Conservation (phyloP, 2,113 vertebrate genomes). For the Entelurus aequoreus region DNA sequence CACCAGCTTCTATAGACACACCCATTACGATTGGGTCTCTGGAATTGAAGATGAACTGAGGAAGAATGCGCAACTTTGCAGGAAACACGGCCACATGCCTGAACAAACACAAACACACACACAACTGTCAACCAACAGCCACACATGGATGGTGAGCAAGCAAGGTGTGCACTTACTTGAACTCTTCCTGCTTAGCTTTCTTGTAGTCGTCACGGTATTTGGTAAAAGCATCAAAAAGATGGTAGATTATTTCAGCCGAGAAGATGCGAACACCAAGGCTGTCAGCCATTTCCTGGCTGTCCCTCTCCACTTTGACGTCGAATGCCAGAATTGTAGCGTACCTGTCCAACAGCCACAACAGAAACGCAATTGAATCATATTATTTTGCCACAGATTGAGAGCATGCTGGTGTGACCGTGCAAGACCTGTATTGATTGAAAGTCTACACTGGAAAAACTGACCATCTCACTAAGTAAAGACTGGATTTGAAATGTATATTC, state of each 20-base stretch:
- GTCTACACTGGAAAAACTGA: too few species aligned
- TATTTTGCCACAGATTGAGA: too few species aligned
- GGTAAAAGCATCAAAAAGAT: slow-evolving; percentile 96
- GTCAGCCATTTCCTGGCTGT: slow-evolving; percentile 97
- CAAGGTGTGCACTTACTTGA: slow-evolving; percentile 70
- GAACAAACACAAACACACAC: not conserved
- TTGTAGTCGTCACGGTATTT: slow-evolving; percentile 98
- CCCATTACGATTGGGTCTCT: slow-evolving; percentile 98
- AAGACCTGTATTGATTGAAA: too few species aligned
- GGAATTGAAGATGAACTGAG: slow-evolving; percentile 98
- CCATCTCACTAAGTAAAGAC: too few species aligned
- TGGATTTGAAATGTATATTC: too few species aligned
- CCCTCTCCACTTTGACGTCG: slow-evolving; percentile 92
- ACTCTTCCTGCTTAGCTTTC: slow-evolving; percentile 98
- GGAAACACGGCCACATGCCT: slow-evolving; percentile 95
- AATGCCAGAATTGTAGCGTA: slow-evolving; percentile 94
- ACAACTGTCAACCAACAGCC: not conserved
- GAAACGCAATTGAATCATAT: not conserved
- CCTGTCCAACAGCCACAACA: slow-evolving; percentile 52
- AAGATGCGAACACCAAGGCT: slow-evolving; percentile 92
- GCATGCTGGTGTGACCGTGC: not conserved
- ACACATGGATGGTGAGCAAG: not conserved
- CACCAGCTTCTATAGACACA: slow-evolving; percentile 83
- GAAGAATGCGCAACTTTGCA: slow-evolving; percentile 89
- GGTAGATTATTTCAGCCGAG: slow-evolving; percentile 98